phyloP scores from a whole-genome alignment of 2,113 vertebrate species.

The Saccopteryx leptura region DNA sequence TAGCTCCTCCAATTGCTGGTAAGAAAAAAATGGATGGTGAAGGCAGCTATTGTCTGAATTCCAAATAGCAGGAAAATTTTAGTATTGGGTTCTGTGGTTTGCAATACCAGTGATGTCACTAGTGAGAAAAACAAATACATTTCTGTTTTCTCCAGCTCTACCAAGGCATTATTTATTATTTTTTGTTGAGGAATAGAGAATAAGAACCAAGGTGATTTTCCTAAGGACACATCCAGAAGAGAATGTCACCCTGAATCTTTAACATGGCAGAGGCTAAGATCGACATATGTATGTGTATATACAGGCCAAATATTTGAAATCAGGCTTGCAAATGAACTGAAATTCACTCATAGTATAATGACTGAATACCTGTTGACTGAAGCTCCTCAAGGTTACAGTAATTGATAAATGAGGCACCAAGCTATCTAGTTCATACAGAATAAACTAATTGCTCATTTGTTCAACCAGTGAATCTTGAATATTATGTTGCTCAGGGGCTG shows the following conservation, averaged over 20 bases:
- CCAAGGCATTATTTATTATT: neutral
- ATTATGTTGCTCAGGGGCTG: neutral
- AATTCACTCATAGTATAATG: neutral
- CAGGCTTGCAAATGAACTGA: slow-evolving; percentile 17
- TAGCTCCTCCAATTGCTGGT: slow-evolving; percentile 43
- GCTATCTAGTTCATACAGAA: neutral
- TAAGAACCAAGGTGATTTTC: slow-evolving; percentile 15
- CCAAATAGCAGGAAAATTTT: slow-evolving; percentile 17
- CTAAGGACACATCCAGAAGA: neutral
- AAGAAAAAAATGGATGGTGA: slow-evolving; percentile 39
- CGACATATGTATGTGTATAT: neutral
- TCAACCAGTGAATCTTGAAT: neutral
- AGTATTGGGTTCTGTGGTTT: neutral
- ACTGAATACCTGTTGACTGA: neutral
- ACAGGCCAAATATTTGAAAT: slow-evolving; percentile 46
- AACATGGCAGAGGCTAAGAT: neutral
- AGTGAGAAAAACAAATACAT: neutral
- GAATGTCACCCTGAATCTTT: neutral
- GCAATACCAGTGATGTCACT: neutral
- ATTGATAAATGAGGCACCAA: neutral
- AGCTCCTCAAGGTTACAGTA: neutral
- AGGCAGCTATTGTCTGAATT: slow-evolving; percentile 29
- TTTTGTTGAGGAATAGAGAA: neutral
- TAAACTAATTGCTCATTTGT: neutral
- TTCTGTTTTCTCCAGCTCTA: neutral